Evolutionary conservation across 2,113 vertebrate species (phyloP), one percentile per base, ranked within the genome.

Genomic region (Chionis minor): DNA sequence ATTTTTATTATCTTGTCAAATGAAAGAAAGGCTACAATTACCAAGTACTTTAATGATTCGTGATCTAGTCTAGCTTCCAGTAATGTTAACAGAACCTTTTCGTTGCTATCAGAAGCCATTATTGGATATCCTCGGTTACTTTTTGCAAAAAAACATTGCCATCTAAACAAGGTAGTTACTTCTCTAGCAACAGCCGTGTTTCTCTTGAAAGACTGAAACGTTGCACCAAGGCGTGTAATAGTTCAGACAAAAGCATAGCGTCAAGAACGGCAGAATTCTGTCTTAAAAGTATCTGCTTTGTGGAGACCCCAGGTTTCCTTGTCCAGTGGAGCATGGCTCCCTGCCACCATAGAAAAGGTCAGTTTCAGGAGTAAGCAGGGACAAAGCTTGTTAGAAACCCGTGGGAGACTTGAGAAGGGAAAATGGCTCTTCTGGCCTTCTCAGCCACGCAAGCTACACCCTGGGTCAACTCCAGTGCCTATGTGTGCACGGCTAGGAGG

Each of bases 1-100:
- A 42, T 38, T 91, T 87, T 89, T 82, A 54, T 85, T 62, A 65
- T 78, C 59, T 67, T 80, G 65, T 63, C 58, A 91, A 69, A 85
- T 55, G 35, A 91, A 92, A 61, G 23, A 75, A 90, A 77, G 33
- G 26, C 26, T 62, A 30, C 17, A 80, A 61, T 92, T 91, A 67
- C 15, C 20, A 81, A 47, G 32, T 49, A 28, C 35, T 65, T 8
- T 6, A 79, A 62, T 10, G 51, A 63, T 47, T 80, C 1, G 1
- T 52, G 56, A 75, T 47, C 56, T 78, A 69, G 32, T 65, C 65
- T 63, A 45, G 23, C 14, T 90, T 67, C 35, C 21, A 69, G 8
- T 27, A 55, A 33, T 14, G 3, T 32, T 52, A 79, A 72, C 23
- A 89, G 44, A 91, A 72, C 6, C 2, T 79, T 91, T 42, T 47